Conservation (phyloP, 1,140 invertebrate genomes). For the Caenorhabditis elegans region WBcel235 BX284604.4:17291001-17291500, state of each 20-base stretch:
- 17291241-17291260: too few species aligned
- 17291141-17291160: conserved; percentile 55
- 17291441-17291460: conserved; percentile 47
- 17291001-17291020: neutral
- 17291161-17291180: conserved; percentile 57
- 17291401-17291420: conserved; percentile 51
- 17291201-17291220: conserved; percentile 48
- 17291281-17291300: too few species aligned
- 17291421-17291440: conserved; percentile 50
- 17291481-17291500: too few species aligned
- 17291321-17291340: too few species aligned
- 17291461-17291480: neutral
- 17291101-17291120: neutral
- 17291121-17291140: neutral
- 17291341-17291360: too few species aligned
- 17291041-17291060: neutral
- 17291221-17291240: too few species aligned
- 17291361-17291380: too few species aligned
- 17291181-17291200: conserved; percentile 55
- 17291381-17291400: conserved; percentile 6
- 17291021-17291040: neutral
- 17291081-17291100: neutral
- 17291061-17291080: neutral
- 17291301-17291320: too few species aligned
- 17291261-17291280: too few species aligned